Evolutionary conservation across 2,797 vertebrate species (phyloP), one percentile per base, ranked within the genome.

Genomic region (Paedocypris micromegethes): DNA sequence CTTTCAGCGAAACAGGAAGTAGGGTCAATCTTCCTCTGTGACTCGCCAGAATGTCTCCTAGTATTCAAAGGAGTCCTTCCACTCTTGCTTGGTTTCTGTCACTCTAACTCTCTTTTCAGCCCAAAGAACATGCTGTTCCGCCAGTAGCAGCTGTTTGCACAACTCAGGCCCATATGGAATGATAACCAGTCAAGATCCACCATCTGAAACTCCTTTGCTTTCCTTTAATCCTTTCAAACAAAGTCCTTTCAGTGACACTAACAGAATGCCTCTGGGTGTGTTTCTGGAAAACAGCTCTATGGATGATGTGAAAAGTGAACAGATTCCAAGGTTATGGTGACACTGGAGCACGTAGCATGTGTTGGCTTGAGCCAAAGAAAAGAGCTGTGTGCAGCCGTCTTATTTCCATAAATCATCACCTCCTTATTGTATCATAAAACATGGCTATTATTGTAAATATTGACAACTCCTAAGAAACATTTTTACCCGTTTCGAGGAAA

Each of bases 1-100:
- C 42, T 53, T 49, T 72, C 48, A 41, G 55, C 42, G 67, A 4
- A 64, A 58, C 68, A 73, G 77, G 65, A 75, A 78, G 60, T 72
- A 50, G 73, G 64, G 60, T 58, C 49, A 53, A 58, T 73, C 60
- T 60, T 53, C 57, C 64, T 73, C 44, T 54, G 67, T 49, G 55
- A 72, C 68, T 68, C 40, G 66, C 47, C 57, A 55, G 60, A 73
- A 62, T 73, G 71, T 79, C 73, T 70, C 57, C 86, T 81, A 85
- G 82, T 81, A 83, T 85, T 88, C 61, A 42, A 50, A 54, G 63
- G 63, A 72, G 70, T 70, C 56, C 61, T 49, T 64, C 66, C 23
- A 23, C 23, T 46, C 56, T 66, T 82, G 82, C 79, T 80, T 85
- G 82, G 80, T 84, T 81, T 85, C 79, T 83, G 77, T 78, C 76